Percentiles rank a stretch among this genome's conserved stretches.
phyloP scores from a whole-genome alignment of 1,140 invertebrate genomes.

The Neodiprion pinetum region DNA sequence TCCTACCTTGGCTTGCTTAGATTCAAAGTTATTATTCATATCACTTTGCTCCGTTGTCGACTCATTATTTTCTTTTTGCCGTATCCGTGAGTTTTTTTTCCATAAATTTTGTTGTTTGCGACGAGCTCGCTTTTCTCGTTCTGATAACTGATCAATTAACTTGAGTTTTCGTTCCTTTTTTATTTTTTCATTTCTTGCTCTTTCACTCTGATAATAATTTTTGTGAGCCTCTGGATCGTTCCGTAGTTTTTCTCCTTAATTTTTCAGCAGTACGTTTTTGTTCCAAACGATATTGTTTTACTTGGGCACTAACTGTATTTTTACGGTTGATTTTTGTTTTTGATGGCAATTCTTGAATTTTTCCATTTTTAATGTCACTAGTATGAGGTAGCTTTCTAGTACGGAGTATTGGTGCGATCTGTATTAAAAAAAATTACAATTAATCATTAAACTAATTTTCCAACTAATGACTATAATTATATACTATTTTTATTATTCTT shows the following conservation, averaged over 20 bases:
- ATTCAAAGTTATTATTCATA: neutral
- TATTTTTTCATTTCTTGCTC: slow-evolving; percentile 7
- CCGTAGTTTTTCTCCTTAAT: slow-evolving; percentile 7
- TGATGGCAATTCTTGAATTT: slow-evolving; percentile 21
- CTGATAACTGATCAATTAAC: slow-evolving; percentile 1
- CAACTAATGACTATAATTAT: too few species aligned
- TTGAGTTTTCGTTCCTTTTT: neutral
- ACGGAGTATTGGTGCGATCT: too few species aligned
- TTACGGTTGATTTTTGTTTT: slow-evolving; percentile 7
- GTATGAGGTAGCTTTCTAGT: too few species aligned
- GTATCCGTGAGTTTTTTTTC: slow-evolving; percentile 2
- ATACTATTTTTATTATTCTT: neutral
- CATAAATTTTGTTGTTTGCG: slow-evolving; percentile 11
- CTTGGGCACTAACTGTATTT: neutral
- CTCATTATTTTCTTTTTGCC: neutral
- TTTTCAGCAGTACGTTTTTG: too few species aligned
- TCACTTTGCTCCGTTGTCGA: neutral
- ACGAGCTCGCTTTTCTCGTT: slow-evolving; percentile 13
- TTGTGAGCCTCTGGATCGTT: slow-evolving; percentile 9
- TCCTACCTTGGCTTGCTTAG: slow-evolving; percentile 10
- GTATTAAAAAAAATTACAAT: too few species aligned
- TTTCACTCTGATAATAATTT: slow-evolving; percentile 1
- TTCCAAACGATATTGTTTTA: neutral
- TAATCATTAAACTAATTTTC: too few species aligned
- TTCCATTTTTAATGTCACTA: slow-evolving; percentile 5